phyloP scores from a whole-genome alignment of 2,888 invertebrate genomes.

The Ormia ochracea region DNA sequence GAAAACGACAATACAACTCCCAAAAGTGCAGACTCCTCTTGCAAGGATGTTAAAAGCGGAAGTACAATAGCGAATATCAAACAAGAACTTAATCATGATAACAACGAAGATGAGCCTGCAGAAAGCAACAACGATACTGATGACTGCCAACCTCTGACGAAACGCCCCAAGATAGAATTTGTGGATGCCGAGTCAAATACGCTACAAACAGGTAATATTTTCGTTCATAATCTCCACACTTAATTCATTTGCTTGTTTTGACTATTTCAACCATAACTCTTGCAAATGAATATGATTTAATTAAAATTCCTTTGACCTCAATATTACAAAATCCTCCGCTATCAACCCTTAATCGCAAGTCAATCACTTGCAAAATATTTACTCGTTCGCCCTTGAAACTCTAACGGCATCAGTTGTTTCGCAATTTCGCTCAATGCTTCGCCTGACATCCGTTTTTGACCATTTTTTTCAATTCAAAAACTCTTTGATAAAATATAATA shows the following conservation, averaged over 20 bases:
- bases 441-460: conserved; percentile 36
- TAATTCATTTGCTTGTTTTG: not conserved
- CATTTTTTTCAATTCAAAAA: conserved; percentile 40
- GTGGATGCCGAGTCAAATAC: conserved; percentile 94
- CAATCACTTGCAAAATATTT: not conserved
- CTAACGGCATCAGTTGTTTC: not conserved
- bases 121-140: conserved; percentile 47
- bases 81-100: conserved; percentile 68
- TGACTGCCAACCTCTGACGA: conserved; percentile 78
- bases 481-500: conserved; percentile 29
- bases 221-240: conserved; percentile 59
- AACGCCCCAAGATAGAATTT: conserved; percentile 87
- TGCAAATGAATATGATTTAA: conserved; percentile 34
- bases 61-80: conserved; percentile 63
- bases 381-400: not conserved
- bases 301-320: conserved; percentile 52
- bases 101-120: conserved; percentile 42
- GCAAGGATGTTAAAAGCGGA: conserved; percentile 30
- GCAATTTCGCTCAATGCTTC: not conserved
- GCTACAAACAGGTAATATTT: conserved; percentile 87
- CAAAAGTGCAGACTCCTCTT: conserved; percentile 72
- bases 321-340: not conserved
- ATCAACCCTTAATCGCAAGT: conserved; percentile 15
- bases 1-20: conserved; percentile 81
- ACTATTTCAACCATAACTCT: not conserved